Evolutionary conservation across 2,113 vertebrate species (phyloP).

Genomic region (Nothobranchius kuhntae): DNA sequence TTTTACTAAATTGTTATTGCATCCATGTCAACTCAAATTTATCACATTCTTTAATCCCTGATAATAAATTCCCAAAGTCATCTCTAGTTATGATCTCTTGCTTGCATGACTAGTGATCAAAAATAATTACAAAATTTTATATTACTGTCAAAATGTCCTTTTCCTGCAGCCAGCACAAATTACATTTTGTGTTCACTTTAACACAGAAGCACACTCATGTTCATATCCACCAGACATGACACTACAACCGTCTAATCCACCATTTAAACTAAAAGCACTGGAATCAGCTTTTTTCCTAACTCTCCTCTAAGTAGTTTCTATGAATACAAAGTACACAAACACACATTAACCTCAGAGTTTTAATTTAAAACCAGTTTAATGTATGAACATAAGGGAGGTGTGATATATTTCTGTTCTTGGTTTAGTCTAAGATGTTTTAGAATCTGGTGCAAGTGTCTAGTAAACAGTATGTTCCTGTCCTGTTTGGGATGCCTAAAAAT

Average conservation of each 20-base stretch:
- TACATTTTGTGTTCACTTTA: not conserved
- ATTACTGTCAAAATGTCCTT: not conserved
- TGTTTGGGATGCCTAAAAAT: slow-evolving; percentile 36
- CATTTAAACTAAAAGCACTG: slow-evolving; percentile 11
- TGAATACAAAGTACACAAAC: slow-evolving; percentile 2
- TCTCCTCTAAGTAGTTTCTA: not conserved
- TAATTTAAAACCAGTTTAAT: slow-evolving; percentile 17
- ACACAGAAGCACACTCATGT: slow-evolving; percentile 2
- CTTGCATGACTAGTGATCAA: too few species aligned
- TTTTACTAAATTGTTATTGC: too few species aligned
- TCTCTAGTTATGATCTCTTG: too few species aligned
- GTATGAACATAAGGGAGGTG: slow-evolving; percentile 31
- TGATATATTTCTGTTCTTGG: slow-evolving; percentile 26
- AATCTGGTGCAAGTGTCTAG: slow-evolving; percentile 70
- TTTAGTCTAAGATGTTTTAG: slow-evolving; percentile 65
- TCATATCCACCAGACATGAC: slow-evolving; percentile 28
- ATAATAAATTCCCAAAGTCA: too few species aligned
- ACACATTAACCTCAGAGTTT: slow-evolving; percentile 12
- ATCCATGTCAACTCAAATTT: too few species aligned
- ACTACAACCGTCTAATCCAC: slow-evolving; percentile 3
- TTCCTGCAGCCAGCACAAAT: not conserved
- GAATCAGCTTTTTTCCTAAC: not conserved
- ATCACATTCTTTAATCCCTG: too few species aligned
- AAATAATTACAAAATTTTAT: too few species aligned
- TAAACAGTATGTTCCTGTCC: slow-evolving; percentile 35